phyloP scores from a whole-genome alignment of 2,113 vertebrate species.

The Microtus richardsoni region DNA sequence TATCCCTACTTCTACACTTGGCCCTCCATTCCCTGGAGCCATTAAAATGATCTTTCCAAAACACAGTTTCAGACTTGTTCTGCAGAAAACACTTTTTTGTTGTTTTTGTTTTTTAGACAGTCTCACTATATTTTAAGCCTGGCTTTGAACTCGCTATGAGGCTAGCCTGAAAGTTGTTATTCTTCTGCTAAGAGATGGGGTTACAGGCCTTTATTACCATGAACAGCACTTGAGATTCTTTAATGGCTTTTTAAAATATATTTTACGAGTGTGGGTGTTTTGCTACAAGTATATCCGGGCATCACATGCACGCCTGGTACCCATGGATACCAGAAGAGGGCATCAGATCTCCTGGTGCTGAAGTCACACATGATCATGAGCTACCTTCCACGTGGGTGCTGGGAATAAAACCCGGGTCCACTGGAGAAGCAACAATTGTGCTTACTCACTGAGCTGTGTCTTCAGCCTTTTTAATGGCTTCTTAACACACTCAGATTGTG shows the following conservation, averaged over 20 bases:
- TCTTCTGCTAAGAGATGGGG: background rate
- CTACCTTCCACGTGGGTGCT: background rate
- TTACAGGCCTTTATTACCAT: background rate
- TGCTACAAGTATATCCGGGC: background rate
- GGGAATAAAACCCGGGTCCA: background rate
- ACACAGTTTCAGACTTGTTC: background rate
- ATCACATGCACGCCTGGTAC: background rate
- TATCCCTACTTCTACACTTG: background rate
- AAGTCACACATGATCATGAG: background rate
- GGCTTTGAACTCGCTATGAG: background rate
- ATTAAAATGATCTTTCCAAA: constrained; percentile 9
- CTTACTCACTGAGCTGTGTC: background rate
- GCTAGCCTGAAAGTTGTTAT: background rate
- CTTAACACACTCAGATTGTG: background rate
- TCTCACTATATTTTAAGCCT: background rate
- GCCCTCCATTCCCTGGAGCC: background rate
- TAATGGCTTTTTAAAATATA: background rate
- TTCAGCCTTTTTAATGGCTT: background rate
- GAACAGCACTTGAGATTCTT: background rate
- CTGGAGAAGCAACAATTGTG: background rate
- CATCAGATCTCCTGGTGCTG: background rate
- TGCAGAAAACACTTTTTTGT: background rate
- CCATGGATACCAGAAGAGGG: background rate
- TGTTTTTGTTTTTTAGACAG: background rate
- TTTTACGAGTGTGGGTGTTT: background rate